These are phyloP conservation scores for Sebastes kiyomatsui DNA, from an alignment of 2,797 vertebrate species.

Conservation along the genomic window DNA sequence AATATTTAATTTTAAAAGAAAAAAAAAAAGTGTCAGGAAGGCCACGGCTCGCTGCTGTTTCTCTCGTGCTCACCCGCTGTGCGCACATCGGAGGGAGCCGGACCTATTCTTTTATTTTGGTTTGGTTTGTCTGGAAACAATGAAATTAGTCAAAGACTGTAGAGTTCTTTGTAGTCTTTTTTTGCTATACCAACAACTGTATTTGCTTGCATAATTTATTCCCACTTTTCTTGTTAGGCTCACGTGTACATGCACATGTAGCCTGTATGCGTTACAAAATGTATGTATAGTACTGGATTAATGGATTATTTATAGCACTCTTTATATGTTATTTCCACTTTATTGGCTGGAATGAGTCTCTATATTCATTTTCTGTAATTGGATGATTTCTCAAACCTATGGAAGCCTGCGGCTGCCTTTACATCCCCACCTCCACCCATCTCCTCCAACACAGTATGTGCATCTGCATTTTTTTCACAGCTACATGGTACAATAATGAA, in stretches of 20 bases:
- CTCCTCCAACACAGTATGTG: background rate
- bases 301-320: conserved; percentile 1
- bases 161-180: conserved; percentile 39
- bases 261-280: background rate
- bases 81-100: conserved; percentile 43
- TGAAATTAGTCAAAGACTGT: conserved; percentile 48
- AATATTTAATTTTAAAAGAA: conserved; percentile 78
- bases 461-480: background rate
- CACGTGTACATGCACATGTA: background rate
- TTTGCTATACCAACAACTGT: conserved; percentile 47
- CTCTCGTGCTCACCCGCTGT: conserved; percentile 47
- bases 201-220: conserved; percentile 61
- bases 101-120: conserved; percentile 53
- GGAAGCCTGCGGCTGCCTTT: background rate
- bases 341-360: background rate
- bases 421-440: background rate
- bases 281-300: background rate
- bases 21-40: conserved; percentile 47
- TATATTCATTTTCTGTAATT: background rate
- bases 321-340: background rate
- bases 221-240: conserved; percentile 23
- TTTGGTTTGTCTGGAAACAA: conserved; percentile 56
- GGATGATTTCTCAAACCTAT: conserved; percentile 19
- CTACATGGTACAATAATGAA: background rate
- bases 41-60: conserved; percentile 46